These are phyloP conservation scores for Cyprinodon brontotheroides DNA, from an alignment of 2,113 vertebrate species.

Conservation along the genomic window DNA sequence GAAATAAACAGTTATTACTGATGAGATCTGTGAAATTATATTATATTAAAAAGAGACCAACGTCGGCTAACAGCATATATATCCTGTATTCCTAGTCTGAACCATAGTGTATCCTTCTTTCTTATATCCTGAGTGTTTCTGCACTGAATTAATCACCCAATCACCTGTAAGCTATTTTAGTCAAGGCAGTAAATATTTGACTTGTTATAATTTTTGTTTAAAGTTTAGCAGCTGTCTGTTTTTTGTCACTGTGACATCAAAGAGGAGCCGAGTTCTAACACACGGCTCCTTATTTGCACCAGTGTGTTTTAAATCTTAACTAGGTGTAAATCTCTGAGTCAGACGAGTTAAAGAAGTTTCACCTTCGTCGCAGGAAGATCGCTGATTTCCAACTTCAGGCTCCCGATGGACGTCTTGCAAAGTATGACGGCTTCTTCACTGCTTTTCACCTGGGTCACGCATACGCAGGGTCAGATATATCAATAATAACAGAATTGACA, in stretches of 20 bases:
- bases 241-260: not conserved
- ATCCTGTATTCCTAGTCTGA: not conserved
- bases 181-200: not conserved
- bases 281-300: not conserved
- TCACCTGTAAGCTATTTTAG: conserved; percentile 11
- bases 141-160: not conserved
- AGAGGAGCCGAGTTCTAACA: not conserved
- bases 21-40: too few relatives aligned
- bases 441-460: conserved; percentile 87
- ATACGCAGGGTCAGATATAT: accelerated
- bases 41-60: too few relatives aligned
- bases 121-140: not conserved
- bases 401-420: conserved; percentile 95
- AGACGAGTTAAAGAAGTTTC: not conserved
- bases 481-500: not conserved
- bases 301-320: not conserved
- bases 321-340: not conserved
- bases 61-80: too few relatives aligned
- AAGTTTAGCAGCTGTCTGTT: not conserved
- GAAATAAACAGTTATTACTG: too few relatives aligned
- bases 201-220: not conserved
- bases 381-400: conserved; percentile 91
- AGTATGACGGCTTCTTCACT: conserved; percentile 93
- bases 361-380: conserved; percentile 98
- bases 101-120: not conserved